These are phyloP conservation scores for Aptenodytes patagonicus DNA, from an alignment of 2,113 vertebrate genomes.

Conservation along the genomic window DNA sequence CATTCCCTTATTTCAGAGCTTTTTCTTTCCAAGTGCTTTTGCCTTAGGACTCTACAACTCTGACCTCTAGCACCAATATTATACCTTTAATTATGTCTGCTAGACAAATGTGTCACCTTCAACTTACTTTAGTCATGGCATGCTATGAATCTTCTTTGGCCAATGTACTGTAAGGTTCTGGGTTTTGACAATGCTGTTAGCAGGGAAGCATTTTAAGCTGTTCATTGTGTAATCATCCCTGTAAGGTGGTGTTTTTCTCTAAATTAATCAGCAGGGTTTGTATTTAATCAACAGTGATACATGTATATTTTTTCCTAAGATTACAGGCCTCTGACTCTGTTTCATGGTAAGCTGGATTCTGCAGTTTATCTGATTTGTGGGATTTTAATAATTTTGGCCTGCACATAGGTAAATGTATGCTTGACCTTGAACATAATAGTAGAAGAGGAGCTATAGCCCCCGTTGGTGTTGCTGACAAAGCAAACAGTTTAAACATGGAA, in stretches of 20 bases:
- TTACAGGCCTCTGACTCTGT: neutral
- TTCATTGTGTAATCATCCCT: neutral
- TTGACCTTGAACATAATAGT: neutral
- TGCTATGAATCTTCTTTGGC: neutral
- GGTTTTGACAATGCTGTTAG: neutral
- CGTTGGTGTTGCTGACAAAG: neutral
- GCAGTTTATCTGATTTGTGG: slow-evolving; percentile 26
- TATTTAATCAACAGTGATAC: slow-evolving; percentile 11
- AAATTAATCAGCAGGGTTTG: slow-evolving; percentile 17
- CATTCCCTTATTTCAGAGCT: slow-evolving; percentile 61
- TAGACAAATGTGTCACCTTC: slow-evolving; percentile 41
- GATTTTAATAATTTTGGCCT: slow-evolving; percentile 9
- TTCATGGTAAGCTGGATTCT: neutral
- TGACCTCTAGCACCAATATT: slow-evolving; percentile 52
- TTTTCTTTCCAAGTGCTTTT: slow-evolving; percentile 46
- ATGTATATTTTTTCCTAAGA: neutral
- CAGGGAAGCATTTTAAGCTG: neutral
- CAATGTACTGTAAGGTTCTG: neutral
- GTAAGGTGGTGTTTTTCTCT: neutral
- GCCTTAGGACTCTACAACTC: slow-evolving; percentile 64
- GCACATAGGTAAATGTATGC: neutral
- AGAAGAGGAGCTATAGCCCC: neutral
- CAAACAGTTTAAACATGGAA: neutral
- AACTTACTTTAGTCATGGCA: neutral
- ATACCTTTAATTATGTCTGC: slow-evolving; percentile 63